Base-by-base conservation (phyloP, 2,797 vertebrate species). In the Falco peregrinus region DNA sequence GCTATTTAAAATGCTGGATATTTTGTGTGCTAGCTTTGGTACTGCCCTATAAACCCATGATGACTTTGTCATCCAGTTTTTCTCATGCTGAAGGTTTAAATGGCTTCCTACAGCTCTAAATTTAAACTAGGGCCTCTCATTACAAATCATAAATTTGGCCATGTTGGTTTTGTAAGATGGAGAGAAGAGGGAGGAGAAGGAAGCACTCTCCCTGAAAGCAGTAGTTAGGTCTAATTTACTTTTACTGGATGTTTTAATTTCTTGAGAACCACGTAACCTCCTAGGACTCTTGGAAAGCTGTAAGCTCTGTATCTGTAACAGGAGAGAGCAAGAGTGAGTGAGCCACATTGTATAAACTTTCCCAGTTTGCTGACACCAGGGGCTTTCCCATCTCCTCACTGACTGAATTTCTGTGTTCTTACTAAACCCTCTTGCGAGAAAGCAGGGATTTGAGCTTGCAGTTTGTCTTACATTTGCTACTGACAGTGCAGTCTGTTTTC, bases 201-300 rank as follows among this genome's bases (percentile, higher is more conserved):
- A 76, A 84, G 29, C 25, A 37, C 39, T 75, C 45, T 54, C 7
- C 91, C 51, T 87, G 67, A 88, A 96, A 81, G 53, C 63, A 93
- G 41, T 35, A 79, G 39, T 88, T 79, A 86, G 56, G 69, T 51
- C 31, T 41, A 57, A 67, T 84, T 91, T 79, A 67, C 75, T 78
- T 88, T 74, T 82, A 70, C 45, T 92, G 89, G 7, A 60, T 86
- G 33, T 83, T 96, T 96, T 79, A 86, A 53, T 97, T 94, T 90
- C 57, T 73, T 93, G 84, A 76, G 69, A 94, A 69, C 54, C 22
- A 60, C 3, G 1, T 28, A 65, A 73, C 81, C 69, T 83, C n/a
- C 37, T 65, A 63, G 57, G 37, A 47, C 48, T 84, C 45, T 65
- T 87, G 79, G 67, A 91, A 83, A 94, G 92, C 75, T 54, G 7